Conservation (phyloP, 1,140 invertebrate genomes). For the Brachionus plicatilis region DNA sequence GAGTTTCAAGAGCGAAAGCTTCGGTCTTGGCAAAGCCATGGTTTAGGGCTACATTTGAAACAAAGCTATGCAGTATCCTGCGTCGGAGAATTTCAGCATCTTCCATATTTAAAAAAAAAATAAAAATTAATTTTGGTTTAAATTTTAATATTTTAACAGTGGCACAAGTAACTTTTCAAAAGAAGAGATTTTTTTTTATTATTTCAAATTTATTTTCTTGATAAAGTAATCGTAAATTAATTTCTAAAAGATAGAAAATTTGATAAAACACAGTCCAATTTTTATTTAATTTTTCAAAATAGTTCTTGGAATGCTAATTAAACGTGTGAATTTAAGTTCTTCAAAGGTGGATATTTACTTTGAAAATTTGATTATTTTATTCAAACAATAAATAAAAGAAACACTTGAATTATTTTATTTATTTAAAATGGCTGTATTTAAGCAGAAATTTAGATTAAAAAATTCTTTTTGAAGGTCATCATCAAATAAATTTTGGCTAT, state of each 20-base stretch:
- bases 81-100: conserved; percentile 18
- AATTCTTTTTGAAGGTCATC: neutral
- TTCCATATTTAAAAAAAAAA: conserved; percentile 6
- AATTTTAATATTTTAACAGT: neutral
- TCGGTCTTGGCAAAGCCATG: neutral
- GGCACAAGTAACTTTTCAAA: neutral
- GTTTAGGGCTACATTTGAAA: neutral
- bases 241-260: neutral
- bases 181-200: neutral
- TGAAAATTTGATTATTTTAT: neutral
- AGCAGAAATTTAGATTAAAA: neutral
- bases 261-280: neutral
- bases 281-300: neutral
- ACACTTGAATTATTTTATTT: neutral
- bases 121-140: neutral
- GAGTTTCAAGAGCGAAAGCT: conserved; percentile 2
- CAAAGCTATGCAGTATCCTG: neutral
- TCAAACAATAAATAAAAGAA: neutral
- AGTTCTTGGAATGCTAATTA: neutral
- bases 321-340: neutral
- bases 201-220: neutral
- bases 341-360: neutral
- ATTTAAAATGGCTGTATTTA: neutral
- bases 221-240: too few relatives aligned
- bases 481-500: neutral